Conservation (phyloP, 2,113 vertebrate species). For the Channa argus region DNA sequence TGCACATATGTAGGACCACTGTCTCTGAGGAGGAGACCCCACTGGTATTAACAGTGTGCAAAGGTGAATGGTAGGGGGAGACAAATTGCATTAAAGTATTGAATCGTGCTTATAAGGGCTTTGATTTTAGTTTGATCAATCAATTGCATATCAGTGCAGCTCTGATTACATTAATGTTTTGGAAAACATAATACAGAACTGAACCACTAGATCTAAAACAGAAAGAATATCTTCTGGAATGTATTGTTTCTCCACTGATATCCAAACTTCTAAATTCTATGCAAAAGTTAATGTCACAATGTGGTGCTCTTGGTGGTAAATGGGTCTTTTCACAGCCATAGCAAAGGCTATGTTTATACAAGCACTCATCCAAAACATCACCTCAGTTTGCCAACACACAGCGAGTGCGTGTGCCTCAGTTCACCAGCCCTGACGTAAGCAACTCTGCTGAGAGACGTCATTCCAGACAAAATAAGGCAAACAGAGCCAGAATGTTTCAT, state of each 20-base stretch:
- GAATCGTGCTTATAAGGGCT: too few species aligned
- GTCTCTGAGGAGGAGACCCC: too few species aligned
- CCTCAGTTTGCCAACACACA: slow-evolving; percentile 58
- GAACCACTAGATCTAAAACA: neutral
- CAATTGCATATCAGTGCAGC: too few species aligned
- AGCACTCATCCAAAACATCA: slow-evolving; percentile 57
- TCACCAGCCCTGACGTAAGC: slow-evolving; percentile 60
- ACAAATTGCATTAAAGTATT: too few species aligned
- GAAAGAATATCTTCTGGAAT: slow-evolving; percentile 19
- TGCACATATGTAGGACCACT: too few species aligned
- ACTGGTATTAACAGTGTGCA: too few species aligned
- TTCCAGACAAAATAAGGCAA: slow-evolving; percentile 22
- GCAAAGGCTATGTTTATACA: slow-evolving; percentile 62
- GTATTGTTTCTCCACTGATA: neutral
- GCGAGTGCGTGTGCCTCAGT: slow-evolving; percentile 34
- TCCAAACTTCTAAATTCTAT: slow-evolving; percentile 13
- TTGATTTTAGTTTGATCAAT: too few species aligned
- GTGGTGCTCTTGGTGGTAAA: slow-evolving; percentile 56
- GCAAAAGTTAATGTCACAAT: slow-evolving; percentile 45
- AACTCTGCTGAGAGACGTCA: slow-evolving; percentile 63
- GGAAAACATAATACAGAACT: neutral
- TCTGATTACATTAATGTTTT: too few species aligned
- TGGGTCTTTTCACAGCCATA: slow-evolving; percentile 59
- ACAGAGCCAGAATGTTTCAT: slow-evolving; percentile 17
- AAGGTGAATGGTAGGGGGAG: too few species aligned